Base-by-base conservation (phyloP, 1,140 invertebrate species). In the Caenorhabditis briggsae region DNA sequence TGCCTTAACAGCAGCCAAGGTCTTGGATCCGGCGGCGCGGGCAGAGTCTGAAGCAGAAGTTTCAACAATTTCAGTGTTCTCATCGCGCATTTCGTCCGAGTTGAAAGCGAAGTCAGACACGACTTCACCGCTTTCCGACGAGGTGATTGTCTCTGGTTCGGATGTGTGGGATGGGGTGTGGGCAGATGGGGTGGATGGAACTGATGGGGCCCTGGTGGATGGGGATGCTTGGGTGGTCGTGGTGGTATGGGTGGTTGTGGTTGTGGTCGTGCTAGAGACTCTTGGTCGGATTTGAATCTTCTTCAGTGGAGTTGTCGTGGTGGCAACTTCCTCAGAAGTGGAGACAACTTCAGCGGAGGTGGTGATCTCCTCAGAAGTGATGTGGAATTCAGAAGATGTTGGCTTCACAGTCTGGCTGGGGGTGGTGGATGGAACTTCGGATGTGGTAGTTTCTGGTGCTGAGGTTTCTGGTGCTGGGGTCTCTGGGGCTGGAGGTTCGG, bases 11-110 rank as follows among this genome's bases (percentile, higher is more conserved):
- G 46, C 43, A 2, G n/a, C 46, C n/a, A 78, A 50, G 11, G 70
- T 78, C 33, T 78, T 78, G 3, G 70, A 78, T 50, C 70, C 70
- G 46, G 70, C 82, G 8, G 82, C 82, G 41, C 46, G 48, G n/a
- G n/a, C 41, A 11, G 48, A 12, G 12, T 83, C 82, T 59, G 82
- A 3, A 59, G 82, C 3, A 59, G 48, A 74, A 56, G 82, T 83
- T 20, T 83, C 82, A 64, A 64, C 55, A 50, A 48, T 61, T 64
- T 83, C 82, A 33, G 82, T 83, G 41, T 61, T 64, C 33, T n/a
- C 59, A 14, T 83, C 82, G 55, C 20, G 33, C 33, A 46, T 55
- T 48, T 59, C 82, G 55, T 83, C 82, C 55, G 82, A 78, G 70
- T 78, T 78, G 70, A 78, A 78, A 3, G 70, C 70, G 46, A 78